phyloP scores from a whole-genome alignment of 2,797 vertebrate species.

The Xiphorhynchus erythropygius region DNA sequence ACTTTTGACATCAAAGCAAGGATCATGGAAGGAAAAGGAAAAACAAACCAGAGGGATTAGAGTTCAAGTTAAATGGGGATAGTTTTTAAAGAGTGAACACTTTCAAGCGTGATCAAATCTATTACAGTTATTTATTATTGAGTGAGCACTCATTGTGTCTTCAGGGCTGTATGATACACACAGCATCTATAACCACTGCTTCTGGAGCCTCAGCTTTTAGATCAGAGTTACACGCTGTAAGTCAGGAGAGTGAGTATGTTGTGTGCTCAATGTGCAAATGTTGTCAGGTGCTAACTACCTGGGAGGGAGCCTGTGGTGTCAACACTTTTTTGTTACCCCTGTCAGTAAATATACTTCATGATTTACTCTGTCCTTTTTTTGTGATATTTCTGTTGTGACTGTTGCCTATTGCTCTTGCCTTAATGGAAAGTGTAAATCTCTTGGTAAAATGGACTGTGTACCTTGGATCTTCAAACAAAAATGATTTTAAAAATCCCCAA shows the following conservation, averaged over 20 bases:
- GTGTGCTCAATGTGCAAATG: neutral
- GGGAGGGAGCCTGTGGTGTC: neutral
- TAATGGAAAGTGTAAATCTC: neutral
- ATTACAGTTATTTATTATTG: neutral
- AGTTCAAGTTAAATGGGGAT: neutral
- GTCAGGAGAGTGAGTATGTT: neutral
- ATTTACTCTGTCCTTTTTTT: neutral
- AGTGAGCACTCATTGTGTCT: neutral
- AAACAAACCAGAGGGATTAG: neutral
- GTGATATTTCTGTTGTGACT: neutral
- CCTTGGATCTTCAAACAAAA: neutral
- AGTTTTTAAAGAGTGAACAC: neutral
- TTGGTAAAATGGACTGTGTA: neutral
- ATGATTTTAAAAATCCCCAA: accelerated
- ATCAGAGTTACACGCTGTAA: neutral
- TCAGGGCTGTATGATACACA: neutral
- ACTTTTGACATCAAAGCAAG: neutral
- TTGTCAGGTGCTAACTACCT: neutral
- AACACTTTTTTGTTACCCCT: neutral
- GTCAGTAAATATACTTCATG: neutral
- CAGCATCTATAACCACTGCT: neutral
- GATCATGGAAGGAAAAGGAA: neutral
- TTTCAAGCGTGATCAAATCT: constrained; percentile 5
- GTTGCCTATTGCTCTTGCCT: neutral
- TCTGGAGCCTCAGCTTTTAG: neutral